Base-by-base conservation (phyloP, 2,113 vertebrate species). In the Acinonyx jubatus region DNA sequence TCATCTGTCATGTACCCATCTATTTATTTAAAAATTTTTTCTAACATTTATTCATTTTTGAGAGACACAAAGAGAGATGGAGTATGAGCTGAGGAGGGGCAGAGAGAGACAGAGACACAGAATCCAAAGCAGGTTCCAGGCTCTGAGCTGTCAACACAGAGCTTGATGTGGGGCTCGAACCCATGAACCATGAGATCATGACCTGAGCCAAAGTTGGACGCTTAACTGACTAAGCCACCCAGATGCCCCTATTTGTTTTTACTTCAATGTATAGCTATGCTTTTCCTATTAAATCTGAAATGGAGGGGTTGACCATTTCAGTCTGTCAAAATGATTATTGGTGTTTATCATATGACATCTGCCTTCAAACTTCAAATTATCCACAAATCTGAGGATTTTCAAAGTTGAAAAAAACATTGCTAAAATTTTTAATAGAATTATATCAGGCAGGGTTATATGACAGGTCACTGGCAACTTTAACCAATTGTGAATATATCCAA, bases 221-320 rank as follows among this genome's bases (percentile, higher is more conserved):
- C 57, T 61, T 61, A 23, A 61, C 57, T 3, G 21, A 23, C 57
- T 23, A 21, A 61, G 57, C 57, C 57, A 61, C 8, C 5, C 19
- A 57, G 19, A 19, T 21, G 55, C 55, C 55, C 19, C 31, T 69
- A 52, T 57, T 91, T 73, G 79, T 94, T 96, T 96, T 88, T 68
- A 84, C 57, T 71, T 98, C 55, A 83, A 73, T 19, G 13, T 6
- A 85, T 50, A 78, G 41, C 18, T 80, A 27, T 92, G 85, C 29
- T 91, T 89, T 92, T 27, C 27, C 41, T 89, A 4, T 89, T 85
- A 92, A 95, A 27, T 78, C 29, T 80, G 21, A 91, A 93, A 78
- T 45, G 7, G 31, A 78, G 16, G 14, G 5, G 18, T 63, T 89
- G 65, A 33, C 36, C 3, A 25, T 81, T 89, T 86, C 19, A 92